These are phyloP conservation scores for Papilio elwesi DNA, from an alignment of 2,888 invertebrate genomes.

Conservation along the genomic window DNA sequence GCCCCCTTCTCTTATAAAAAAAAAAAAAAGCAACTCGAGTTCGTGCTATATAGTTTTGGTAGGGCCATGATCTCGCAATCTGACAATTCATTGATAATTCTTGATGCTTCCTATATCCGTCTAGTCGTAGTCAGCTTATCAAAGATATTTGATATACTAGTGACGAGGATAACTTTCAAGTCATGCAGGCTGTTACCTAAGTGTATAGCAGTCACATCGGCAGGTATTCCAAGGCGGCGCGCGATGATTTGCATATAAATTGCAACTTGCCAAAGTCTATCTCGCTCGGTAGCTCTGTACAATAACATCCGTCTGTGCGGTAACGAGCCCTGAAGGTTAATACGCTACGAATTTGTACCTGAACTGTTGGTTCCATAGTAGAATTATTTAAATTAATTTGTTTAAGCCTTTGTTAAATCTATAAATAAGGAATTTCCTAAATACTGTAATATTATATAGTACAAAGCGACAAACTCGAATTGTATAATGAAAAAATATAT, in stretches of 20 bases:
- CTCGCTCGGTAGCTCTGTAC: slow-evolving; percentile 8
- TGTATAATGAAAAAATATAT: no score
- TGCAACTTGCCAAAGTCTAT: slow-evolving; percentile 32
- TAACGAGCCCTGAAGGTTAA: slow-evolving; percentile 10
- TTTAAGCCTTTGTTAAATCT: not conserved
- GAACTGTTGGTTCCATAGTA: not conserved
- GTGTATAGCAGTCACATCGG: slow-evolving; percentile 14
- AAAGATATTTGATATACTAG: not conserved
- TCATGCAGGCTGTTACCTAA: slow-evolving; percentile 15
- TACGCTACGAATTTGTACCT: not conserved
- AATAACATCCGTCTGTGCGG: slow-evolving; percentile 16
- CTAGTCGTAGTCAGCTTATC: no score
- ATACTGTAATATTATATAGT: no score
- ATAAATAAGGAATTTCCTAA: not conserved
- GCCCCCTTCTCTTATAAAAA: no score
- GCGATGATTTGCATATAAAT: slow-evolving; percentile 38
- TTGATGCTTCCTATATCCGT: no score
- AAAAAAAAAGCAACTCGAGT: no score
- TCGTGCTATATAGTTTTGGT: no score
- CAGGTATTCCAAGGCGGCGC: slow-evolving; percentile 33
- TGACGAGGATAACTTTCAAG: slow-evolving; percentile 9
- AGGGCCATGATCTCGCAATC: no score
- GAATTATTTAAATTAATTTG: not conserved
- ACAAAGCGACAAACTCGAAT: no score
- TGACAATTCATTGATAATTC: no score